These are phyloP conservation scores for Gibbula magus DNA, from an alignment of 2,888 invertebrate species.

Conservation along the genomic window DNA sequence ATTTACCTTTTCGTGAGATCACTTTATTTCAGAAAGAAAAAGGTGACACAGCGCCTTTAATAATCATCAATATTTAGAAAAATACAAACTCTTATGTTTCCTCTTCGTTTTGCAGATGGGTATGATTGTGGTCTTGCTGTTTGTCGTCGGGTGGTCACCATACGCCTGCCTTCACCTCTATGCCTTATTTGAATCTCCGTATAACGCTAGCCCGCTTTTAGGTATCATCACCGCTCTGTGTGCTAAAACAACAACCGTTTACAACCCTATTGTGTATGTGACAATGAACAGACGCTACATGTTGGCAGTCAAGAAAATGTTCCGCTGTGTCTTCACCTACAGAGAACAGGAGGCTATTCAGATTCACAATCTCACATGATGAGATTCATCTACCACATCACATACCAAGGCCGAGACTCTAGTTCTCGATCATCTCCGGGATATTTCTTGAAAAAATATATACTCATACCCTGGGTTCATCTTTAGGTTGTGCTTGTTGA, in stretches of 20 bases:
- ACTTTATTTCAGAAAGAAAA: no score
- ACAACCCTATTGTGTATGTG: constrained; percentile 55
- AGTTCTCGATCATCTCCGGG: no score
- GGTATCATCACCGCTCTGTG: constrained; percentile 46
- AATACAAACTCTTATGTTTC: neutral
- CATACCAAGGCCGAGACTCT: no score
- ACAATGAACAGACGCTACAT: constrained; percentile 45
- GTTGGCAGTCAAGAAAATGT: constrained; percentile 38
- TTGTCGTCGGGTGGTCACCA: constrained; percentile 47
- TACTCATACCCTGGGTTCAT: no score
- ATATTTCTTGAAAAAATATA: no score
- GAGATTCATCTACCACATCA: neutral
- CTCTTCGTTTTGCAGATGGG: constrained; percentile 41
- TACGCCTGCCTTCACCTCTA: constrained; percentile 44
- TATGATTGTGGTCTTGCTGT: constrained; percentile 41
- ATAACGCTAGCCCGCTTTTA: neutral
- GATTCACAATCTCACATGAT: constrained; percentile 15
- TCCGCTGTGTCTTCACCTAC: constrained; percentile 27
- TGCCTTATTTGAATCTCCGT: constrained; percentile 30
- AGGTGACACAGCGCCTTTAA: no score
- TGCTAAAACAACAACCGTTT: constrained; percentile 55
- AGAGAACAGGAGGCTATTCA: constrained; percentile 17
- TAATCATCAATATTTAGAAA: no score
- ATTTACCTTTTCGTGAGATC: no score
- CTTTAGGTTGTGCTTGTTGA: no score